Conservation (phyloP, 2,797 vertebrate species). For the Sebastiscus albofasciatus region DNA sequence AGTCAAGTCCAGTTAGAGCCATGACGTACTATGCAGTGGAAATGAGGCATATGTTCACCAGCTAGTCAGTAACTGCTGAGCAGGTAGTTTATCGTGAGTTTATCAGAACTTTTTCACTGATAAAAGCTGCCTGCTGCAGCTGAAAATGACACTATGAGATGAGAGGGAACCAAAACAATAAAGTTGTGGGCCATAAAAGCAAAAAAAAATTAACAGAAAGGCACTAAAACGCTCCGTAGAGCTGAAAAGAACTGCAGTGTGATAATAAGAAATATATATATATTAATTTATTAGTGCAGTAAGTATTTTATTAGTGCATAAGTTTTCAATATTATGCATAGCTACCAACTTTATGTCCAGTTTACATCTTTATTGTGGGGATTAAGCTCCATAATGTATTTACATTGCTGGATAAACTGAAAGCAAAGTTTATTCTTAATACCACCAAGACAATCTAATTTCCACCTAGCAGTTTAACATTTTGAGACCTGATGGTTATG, state of each 20-base stretch:
- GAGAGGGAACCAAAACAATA: neutral
- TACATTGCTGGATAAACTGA: neutral
- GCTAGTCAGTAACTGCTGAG: neutral
- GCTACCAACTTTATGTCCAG: neutral
- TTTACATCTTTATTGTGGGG: neutral
- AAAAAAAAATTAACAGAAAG: neutral
- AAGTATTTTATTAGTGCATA: neutral
- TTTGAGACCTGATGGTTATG: neutral
- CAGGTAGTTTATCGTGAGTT: neutral
- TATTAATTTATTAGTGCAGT: neutral
- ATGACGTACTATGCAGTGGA: neutral
- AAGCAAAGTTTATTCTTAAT: neutral
- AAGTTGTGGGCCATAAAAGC: neutral
- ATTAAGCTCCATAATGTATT: neutral
- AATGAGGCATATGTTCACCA: neutral
- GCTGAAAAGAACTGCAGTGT: neutral
- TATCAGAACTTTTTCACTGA: fast-evolving
- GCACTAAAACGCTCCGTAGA: neutral
- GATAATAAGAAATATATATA: neutral
- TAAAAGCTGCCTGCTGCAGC: neutral
- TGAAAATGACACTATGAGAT: neutral
- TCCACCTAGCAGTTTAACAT: neutral
- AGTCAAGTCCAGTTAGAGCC: no score
- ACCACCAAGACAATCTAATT: neutral
- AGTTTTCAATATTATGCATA: neutral